phyloP scores from a whole-genome alignment of 2,888 invertebrate species.

The Stramonita haemastoma region DNA sequence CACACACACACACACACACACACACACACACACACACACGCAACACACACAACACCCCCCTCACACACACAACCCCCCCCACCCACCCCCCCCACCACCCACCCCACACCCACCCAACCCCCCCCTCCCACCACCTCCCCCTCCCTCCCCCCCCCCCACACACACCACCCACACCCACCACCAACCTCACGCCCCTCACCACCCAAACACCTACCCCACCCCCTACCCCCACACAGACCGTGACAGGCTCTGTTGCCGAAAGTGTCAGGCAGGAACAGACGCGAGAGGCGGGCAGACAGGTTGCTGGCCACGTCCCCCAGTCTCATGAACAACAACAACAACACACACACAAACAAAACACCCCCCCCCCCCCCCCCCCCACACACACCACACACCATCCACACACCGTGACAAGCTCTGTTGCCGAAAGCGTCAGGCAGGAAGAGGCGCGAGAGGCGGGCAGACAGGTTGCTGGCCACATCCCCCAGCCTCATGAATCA shows the following conservation, averaged over 20 bases:
- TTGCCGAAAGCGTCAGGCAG: slow-evolving; percentile 68
- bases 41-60: too few species aligned
- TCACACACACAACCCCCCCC: too few species aligned
- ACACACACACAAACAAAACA: background rate
- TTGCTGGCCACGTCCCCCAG: slow-evolving; percentile 71
- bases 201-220: too few species aligned
- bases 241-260: slow-evolving; percentile 73
- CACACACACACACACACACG: too few species aligned
- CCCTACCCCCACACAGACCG: slow-evolving; percentile 61
- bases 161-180: background rate
- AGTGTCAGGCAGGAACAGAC: slow-evolving; percentile 71
- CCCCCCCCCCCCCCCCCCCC: background rate
- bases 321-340: slow-evolving; percentile 55
- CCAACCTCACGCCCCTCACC: too few species aligned
- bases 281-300: slow-evolving; percentile 66
- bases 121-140: too few species aligned
- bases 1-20: too few species aligned
- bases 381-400: background rate
- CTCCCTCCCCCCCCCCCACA: background rate
- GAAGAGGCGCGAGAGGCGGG: slow-evolving; percentile 69
- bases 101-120: background rate
- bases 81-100: too few species aligned
- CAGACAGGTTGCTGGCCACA: slow-evolving; percentile 70
- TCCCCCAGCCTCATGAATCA: slow-evolving; percentile 69
- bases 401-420: slow-evolving; percentile 74